Evolutionary conservation across 1,140 invertebrate species (phyloP).

Genomic region (Zophobas morio): DNA sequence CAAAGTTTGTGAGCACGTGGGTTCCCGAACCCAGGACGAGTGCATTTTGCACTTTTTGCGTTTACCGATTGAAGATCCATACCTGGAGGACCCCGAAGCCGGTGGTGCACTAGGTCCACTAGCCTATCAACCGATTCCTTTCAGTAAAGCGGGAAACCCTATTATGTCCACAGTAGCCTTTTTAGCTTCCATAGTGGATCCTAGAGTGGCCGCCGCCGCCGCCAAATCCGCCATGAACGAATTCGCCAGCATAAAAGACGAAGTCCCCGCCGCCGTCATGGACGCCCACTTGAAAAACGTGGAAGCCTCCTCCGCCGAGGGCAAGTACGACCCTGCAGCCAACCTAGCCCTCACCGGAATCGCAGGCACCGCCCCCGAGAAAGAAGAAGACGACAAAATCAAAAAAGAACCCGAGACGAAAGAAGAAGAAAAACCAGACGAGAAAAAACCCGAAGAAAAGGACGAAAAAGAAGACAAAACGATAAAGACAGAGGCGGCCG

Average conservation of each 20-base stretch:
- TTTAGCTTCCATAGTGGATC: conserved; percentile 98
- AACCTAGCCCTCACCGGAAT: conserved; percentile 90
- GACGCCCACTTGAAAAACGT: conserved; percentile 97
- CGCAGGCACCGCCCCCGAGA: conserved; percentile 85
- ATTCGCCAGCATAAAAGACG: conserved; percentile 94
- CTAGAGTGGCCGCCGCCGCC: conserved; percentile 95
- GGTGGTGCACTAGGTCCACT: conserved; percentile 90
- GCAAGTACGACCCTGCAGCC: conserved; percentile 85
- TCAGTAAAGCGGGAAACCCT: conserved; percentile 98
- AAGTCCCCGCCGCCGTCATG: conserved; percentile 94
- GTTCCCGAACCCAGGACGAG: conserved; percentile 97
- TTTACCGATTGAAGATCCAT: conserved; percentile 98
- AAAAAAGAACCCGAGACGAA: conserved; percentile 70
- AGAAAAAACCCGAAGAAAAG: conserved; percentile 92
- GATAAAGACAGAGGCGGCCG: conserved; percentile 51
- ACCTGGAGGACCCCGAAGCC: conserved; percentile 89
- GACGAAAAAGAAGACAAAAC: conserved; percentile 66
- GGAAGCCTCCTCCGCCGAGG: conserved; percentile 83
- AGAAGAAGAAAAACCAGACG: conserved; percentile 74
- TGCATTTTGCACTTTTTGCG: conserved; percentile 98
- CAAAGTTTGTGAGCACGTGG: conserved; percentile 97
- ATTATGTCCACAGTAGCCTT: conserved; percentile 99
- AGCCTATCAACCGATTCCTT: conserved; percentile 97
- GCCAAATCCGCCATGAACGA: conserved; percentile 98
- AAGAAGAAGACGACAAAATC: conserved; percentile 75